These are phyloP conservation scores for Lagria hirta DNA, from an alignment of 2,888 invertebrate genomes.

Conservation along the genomic window DNA sequence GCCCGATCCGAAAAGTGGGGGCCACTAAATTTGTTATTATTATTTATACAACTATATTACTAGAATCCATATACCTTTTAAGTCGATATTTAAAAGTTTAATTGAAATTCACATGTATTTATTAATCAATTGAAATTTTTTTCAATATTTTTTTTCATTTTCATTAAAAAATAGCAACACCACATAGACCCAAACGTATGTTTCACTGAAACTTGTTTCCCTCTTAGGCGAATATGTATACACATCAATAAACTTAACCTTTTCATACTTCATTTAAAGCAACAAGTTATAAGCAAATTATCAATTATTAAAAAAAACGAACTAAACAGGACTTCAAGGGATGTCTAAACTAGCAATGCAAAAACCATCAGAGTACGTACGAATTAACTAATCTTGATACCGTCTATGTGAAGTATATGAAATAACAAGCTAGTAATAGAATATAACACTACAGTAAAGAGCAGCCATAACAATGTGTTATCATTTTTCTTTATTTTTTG, in stretches of 20 bases:
- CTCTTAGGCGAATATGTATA: conserved; percentile 26
- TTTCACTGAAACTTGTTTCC: conserved; percentile 20
- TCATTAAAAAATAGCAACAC: conserved; percentile 31
- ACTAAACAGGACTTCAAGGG: conserved; percentile 26
- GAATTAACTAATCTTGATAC: conserved; percentile 40
- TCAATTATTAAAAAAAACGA: conserved; percentile 18
- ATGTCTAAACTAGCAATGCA: conserved; percentile 40
- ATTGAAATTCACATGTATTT: conserved; percentile 48
- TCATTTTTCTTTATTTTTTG: conserved; percentile 35
- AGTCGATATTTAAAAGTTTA: conserved; percentile 40
- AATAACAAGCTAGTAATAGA: conserved; percentile 48
- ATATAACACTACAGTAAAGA: conserved; percentile 47
- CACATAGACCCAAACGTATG: conserved; percentile 37
- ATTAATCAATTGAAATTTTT: conserved; percentile 36
- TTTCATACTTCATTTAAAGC: conserved; percentile 21
- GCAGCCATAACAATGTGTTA: conserved; percentile 47
- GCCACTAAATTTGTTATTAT: conserved; percentile 46
- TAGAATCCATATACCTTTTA: conserved; percentile 53
- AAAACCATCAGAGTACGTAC: conserved; percentile 36
- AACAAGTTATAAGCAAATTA: conserved; percentile 24
- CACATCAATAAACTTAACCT: conserved; percentile 23
- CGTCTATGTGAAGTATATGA: conserved; percentile 41
- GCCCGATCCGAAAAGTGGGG: conserved; percentile 53
- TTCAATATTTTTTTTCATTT: conserved; percentile 21
- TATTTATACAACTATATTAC: conserved; percentile 46